Base-by-base conservation (phyloP, 2,113 vertebrate genomes). In the Ochotona princeps region DNA sequence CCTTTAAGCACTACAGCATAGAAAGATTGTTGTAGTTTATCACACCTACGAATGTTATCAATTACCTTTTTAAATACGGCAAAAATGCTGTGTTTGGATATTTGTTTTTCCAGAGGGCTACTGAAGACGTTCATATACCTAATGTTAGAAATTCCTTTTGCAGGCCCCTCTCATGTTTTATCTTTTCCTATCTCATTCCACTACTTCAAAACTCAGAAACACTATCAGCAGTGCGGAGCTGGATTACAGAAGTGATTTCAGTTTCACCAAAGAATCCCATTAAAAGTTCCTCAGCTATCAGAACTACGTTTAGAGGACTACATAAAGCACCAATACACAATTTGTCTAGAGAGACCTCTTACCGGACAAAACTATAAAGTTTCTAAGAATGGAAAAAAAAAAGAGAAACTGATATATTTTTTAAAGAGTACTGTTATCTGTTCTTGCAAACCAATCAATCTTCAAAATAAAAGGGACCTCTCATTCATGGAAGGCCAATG, bases 321-420 rank as follows among this genome's bases (percentile, higher is more conserved):
- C 25, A 5, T 35, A 65, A 88, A 87, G 20, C 70, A 65, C 0
- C 1, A 69, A 18, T 3, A 28, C 4, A 91, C 51, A 92, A 28
- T 93, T 69, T 90, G 3, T 25, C 60, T 94, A 49, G 70, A 81
- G 51, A 96, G 78, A 92, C 89, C 90, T 79, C 38, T 80, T 82
- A 66, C 3, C 94, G n/a, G 79, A 23, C 47, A 95, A 69, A 70
- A 38, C 81, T 82, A 86, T 60, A 35, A n/a, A 44, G 80, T 54
- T 92, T 54, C 63, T 23, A 35, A 82, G 81, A 93, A 44, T 7
- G 26, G 25, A 26, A 79, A 70, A 14, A 70, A 14, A 60, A 38
- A 23, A 69, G 32, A 81, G 79, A 72, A 72, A 86, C n/a, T 8
- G n/a, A 57, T 57, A 57, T 17, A 57, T 44, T 44, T 44, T 44